These are phyloP conservation scores for Macropus fuliginosus DNA, from an alignment of 2,797 vertebrate genomes.

Conservation along the genomic window DNA sequence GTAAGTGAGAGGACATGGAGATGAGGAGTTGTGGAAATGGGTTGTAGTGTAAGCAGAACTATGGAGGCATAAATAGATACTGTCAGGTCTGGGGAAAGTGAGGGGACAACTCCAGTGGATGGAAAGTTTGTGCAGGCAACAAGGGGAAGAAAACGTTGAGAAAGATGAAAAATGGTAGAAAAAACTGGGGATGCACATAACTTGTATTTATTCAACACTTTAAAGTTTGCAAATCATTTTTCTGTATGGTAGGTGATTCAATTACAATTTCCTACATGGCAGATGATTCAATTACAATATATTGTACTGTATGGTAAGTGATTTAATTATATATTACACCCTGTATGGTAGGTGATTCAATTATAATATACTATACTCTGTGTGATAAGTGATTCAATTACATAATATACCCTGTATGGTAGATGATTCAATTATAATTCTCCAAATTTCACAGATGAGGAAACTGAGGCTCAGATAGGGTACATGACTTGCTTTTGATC, in stretches of 20 bases:
- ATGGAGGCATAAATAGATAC: not conserved
- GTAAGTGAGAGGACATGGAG: not conserved
- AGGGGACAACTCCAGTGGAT: not conserved
- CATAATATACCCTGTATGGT: not conserved
- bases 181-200: not conserved
- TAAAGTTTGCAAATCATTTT: not conserved
- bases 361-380: not conserved
- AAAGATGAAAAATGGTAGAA: not conserved
- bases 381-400: not conserved
- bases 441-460: not conserved
- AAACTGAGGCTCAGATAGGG: not conserved
- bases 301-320: not conserved
- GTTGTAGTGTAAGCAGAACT: not conserved
- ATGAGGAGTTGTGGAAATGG: not conserved
- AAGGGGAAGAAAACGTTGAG: not conserved
- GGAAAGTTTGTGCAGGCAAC: not conserved
- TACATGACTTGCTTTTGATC: not conserved
- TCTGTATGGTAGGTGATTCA: not conserved
- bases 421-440: not conserved
- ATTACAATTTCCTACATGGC: not conserved
- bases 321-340: not conserved
- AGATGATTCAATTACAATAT: not conserved
- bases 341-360: not conserved
- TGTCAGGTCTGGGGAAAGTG: not conserved
- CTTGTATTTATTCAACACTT: not conserved